These are phyloP conservation scores for Caerostris extrusa DNA, from an alignment of 1,140 invertebrate genomes.

Conservation along the genomic window DNA sequence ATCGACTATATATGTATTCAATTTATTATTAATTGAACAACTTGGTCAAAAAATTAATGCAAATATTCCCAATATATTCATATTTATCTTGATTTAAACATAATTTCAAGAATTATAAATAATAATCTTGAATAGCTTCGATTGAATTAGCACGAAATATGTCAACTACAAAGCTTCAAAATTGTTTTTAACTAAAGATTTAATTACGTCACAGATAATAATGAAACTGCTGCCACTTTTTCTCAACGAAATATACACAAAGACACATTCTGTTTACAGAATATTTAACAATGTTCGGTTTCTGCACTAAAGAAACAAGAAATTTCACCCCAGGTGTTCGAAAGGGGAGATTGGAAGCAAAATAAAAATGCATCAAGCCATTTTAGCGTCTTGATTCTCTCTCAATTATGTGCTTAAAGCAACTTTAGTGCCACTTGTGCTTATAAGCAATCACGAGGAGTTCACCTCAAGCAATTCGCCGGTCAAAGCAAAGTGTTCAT, in stretches of 20 bases:
- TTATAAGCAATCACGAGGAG: neutral
- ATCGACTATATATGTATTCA: no score
- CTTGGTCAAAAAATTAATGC: no score
- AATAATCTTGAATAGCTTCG: no score
- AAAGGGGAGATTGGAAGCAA: neutral
- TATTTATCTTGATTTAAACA: no score
- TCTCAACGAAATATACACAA: neutral
- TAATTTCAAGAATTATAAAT: no score
- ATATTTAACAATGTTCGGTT: neutral
- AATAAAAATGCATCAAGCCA: neutral
- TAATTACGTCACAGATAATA: neutral
- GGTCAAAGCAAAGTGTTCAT: neutral
- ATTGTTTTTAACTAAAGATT: neutral
- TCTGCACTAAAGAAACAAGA: neutral
- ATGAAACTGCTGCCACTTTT: neutral
- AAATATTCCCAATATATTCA: no score
- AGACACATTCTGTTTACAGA: neutral
- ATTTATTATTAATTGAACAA: no score
- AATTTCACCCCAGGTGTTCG: neutral
- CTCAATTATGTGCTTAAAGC: slow-evolving; percentile 9
- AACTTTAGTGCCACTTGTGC: neutral
- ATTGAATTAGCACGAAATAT: no score
- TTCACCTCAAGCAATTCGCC: neutral
- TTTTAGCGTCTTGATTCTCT: neutral
- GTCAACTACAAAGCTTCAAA: neutral